Conservation (phyloP, 2,888 invertebrate species). For the Acronicta alni region DNA sequence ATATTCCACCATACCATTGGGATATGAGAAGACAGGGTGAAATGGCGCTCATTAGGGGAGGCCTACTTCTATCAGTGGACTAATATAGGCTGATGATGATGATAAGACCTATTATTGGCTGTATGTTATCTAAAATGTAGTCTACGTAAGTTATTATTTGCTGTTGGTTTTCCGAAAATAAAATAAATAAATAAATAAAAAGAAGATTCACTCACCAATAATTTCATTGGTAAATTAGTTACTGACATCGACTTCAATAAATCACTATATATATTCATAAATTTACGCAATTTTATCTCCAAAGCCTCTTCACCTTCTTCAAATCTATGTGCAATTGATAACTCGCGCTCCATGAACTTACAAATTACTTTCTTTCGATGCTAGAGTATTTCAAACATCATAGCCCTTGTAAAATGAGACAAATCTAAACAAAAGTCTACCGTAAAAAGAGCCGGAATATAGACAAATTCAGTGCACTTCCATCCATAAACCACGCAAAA, state of each 20-base stretch:
- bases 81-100: too few species aligned
- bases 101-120: too few species aligned
- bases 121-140: too few species aligned
- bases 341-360: not conserved
- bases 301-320: not conserved
- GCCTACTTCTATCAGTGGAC: too few species aligned
- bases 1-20: too few species aligned
- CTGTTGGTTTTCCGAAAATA: too few species aligned
- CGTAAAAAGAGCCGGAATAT: not conserved
- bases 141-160: too few species aligned
- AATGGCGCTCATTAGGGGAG: too few species aligned
- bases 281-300: not conserved
- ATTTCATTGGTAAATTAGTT: not conserved
- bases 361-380: not conserved
- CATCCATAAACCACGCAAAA: not conserved
- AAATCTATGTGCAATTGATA: not conserved
- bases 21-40: too few species aligned
- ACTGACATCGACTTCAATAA: not conserved
- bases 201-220: not conserved
- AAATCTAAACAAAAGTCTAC: not conserved
- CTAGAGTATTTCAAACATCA: constrained; percentile 6
- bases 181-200: too few species aligned
- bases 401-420: not conserved
- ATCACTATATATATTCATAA: not conserved
- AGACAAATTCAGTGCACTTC: not conserved